phyloP scores from a whole-genome alignment of 2,888 invertebrate genomes.

The Cyaniris semiargus region DNA sequence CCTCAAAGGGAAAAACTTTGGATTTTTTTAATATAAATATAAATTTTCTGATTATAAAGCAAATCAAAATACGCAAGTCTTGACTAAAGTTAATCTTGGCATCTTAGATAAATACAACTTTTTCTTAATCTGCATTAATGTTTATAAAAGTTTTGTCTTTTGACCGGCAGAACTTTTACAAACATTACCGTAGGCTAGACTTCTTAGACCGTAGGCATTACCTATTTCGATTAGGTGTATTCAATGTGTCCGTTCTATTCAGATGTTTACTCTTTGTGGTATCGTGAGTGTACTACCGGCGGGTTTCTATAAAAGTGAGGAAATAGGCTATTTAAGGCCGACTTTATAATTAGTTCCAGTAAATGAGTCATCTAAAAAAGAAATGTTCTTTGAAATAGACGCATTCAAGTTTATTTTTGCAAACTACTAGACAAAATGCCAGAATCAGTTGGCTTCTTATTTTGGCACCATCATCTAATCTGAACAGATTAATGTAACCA shows the following conservation, averaged over 20 bases:
- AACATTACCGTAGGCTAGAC: no score
- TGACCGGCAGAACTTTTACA: no score
- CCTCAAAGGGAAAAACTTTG: neutral
- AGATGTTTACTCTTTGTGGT: neutral
- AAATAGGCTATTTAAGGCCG: slow-evolving; percentile 23
- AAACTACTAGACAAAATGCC: no score
- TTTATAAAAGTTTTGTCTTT: no score
- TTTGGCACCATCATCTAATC: no score
- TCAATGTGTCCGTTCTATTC: neutral
- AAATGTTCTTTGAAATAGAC: neutral
- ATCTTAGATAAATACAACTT: no score
- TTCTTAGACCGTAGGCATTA: no score
- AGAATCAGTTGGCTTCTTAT: no score
- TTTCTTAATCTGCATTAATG: no score
- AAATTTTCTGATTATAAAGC: neutral
- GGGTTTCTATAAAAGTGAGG: slow-evolving; percentile 21
- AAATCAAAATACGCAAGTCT: neutral
- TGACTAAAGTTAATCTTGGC: neutral
- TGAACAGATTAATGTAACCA: no score
- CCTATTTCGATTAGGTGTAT: neutral
- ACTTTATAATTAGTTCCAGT: slow-evolving; percentile 7
- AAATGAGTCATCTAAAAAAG: neutral
- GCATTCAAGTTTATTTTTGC: neutral
- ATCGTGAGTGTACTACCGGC: neutral
- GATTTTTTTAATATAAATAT: no score